phyloP scores from a whole-genome alignment of 92 coral and sea anemone genomes.

The Epizoanthus fatuus region DNA sequence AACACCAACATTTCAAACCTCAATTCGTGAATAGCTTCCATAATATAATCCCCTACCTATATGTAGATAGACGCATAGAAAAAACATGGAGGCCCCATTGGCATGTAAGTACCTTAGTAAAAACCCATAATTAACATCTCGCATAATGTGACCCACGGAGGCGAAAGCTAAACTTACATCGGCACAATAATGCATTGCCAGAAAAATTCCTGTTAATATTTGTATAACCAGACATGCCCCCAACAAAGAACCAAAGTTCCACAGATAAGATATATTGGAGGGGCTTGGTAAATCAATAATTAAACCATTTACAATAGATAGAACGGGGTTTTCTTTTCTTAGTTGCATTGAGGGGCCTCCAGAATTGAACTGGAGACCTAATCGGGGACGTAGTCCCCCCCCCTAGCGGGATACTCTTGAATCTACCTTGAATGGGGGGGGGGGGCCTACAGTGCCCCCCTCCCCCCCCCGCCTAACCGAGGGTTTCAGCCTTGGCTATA shows the following conservation, averaged over 20 bases:
- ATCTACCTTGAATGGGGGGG: no score
- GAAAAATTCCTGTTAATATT: constrained; percentile 53
- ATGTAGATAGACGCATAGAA: constrained; percentile 55
- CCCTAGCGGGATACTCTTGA: neutral
- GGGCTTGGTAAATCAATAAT: constrained; percentile 87
- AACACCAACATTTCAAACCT: constrained; percentile 75
- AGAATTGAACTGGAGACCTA: constrained; percentile 42
- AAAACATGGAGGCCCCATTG: constrained; percentile 62
- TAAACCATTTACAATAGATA: constrained; percentile 83
- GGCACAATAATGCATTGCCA: constrained; percentile 63
- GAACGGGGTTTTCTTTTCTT: constrained; percentile 84
- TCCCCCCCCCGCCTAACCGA: no score
- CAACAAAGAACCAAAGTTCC: constrained; percentile 78
- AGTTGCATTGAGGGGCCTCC: constrained; percentile 64
- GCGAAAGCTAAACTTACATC: constrained; percentile 52
- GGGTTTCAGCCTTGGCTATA: no score
- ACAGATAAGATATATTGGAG: constrained; percentile 89
- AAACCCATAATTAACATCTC: constrained; percentile 60
- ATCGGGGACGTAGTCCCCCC: constrained; percentile 16
- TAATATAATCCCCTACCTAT: constrained; percentile 68
- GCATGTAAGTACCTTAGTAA: constrained; percentile 50
- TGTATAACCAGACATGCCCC: constrained; percentile 56
- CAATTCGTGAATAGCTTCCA: constrained; percentile 55
- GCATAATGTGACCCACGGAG: constrained; percentile 56
- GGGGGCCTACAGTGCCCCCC: no score